Evolutionary conservation across 2,797 vertebrate species (phyloP).

Genomic region (Meriones psammophilus): DNA sequence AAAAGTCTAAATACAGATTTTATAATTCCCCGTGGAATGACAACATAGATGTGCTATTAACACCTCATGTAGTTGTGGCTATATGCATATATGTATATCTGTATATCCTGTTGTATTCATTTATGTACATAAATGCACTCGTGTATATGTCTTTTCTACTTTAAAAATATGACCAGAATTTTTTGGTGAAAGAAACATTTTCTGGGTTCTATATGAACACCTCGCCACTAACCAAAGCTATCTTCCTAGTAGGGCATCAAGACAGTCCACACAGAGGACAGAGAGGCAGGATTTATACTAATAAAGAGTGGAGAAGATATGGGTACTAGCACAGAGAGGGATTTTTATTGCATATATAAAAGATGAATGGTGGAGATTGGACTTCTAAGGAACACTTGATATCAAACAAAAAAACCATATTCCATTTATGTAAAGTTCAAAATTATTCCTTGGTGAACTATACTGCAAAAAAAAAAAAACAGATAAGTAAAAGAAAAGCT

Average conservation of each 20-base stretch:
- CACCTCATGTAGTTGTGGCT: not conserved
- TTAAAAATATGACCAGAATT: not conserved
- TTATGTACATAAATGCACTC: not conserved
- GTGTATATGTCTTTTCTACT: not conserved
- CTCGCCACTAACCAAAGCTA: not conserved
- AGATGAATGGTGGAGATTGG: not conserved
- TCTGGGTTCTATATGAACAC: not conserved
- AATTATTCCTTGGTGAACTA: not conserved
- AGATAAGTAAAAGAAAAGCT: not conserved
- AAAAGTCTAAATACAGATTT: not conserved
- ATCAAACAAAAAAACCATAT: constrained; percentile 9
- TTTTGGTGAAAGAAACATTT: not conserved
- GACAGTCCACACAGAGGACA: not conserved
- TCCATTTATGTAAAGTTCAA: not conserved
- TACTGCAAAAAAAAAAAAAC: not conserved
- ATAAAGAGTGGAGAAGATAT: not conserved
- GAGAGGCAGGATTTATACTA: not conserved
- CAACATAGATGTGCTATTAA: not conserved
- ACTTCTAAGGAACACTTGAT: not conserved
- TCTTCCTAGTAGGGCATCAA: not conserved
- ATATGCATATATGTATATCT: not conserved
- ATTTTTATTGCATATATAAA: not conserved
- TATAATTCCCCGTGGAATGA: not conserved
- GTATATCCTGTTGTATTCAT: not conserved
- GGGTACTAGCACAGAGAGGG: not conserved